A percentile compares a stretch with the other conserved stretches of the same genome.
These are phyloP conservation scores for Ceyx cyanopectus DNA, from an alignment of 2,113 vertebrate genomes.

Conservation along the genomic window DNA sequence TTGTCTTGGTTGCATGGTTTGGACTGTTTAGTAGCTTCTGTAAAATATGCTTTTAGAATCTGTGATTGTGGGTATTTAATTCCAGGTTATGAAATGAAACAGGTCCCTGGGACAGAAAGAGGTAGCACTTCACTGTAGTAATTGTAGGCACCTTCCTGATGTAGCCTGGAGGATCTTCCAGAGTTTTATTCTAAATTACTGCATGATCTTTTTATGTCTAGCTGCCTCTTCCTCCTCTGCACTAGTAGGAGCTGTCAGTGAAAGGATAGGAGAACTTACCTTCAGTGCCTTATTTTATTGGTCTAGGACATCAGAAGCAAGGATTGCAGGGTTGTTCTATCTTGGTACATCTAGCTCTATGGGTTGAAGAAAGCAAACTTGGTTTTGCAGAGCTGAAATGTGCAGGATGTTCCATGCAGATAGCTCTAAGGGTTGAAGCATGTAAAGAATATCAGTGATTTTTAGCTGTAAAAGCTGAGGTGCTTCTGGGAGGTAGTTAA, in stretches of 20 bases:
- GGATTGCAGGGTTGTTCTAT: not conserved
- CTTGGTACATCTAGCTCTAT: not conserved
- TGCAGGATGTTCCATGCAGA: accelerated
- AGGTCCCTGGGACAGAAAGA: not conserved
- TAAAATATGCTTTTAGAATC: not conserved
- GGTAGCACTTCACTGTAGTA: not conserved
- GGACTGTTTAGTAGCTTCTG: not conserved
- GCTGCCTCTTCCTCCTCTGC: not conserved
- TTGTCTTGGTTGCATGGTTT: not conserved
- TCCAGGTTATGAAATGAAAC: not conserved
- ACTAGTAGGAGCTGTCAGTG: not conserved
- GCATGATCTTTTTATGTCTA: not conserved
- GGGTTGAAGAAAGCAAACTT: not conserved
- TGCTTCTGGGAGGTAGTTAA: not conserved
- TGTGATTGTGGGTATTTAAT: not conserved
- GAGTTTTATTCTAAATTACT: not conserved
- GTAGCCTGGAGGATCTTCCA: not conserved
- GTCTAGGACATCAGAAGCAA: not conserved
- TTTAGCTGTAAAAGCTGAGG: not conserved
- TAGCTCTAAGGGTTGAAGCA: not conserved
- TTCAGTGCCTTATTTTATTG: not conserved
- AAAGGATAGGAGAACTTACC: not conserved
- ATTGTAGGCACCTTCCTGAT: not conserved
- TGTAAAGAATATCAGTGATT: not conserved
- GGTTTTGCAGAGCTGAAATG: not conserved